Percentiles rank a stretch among this genome's conserved stretches.
phyloP scores from a whole-genome alignment of 1,140 invertebrate genomes.

The Muscidifurax raptorellus region DNA sequence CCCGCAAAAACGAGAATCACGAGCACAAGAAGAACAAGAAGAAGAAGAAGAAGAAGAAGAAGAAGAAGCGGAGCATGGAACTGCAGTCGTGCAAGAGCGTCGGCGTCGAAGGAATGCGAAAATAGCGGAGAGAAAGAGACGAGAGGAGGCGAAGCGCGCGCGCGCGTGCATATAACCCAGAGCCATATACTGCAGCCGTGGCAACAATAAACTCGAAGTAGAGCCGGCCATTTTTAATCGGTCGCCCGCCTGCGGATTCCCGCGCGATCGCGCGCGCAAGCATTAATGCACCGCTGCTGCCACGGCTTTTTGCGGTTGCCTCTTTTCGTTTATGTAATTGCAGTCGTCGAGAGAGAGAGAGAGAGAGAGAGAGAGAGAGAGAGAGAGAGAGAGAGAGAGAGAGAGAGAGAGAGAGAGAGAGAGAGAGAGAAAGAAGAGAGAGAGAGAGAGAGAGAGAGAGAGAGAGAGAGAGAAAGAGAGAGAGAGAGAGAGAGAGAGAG shows the following conservation, averaged over 20 bases:
- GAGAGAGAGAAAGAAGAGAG: no score
- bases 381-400: no score
- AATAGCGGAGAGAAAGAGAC: constrained; percentile 9
- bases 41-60: neutral
- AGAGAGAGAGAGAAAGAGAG: no score
- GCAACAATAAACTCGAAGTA: neutral
- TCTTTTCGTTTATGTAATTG: constrained; percentile 30
- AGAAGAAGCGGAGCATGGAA: neutral
- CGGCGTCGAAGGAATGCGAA: constrained; percentile 34
- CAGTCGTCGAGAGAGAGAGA: neutral
- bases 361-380: no score
- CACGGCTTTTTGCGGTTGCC: neutral
- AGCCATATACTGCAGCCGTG: neutral
- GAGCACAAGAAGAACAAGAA: neutral
- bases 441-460: no score
- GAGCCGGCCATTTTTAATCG: constrained; percentile 32
- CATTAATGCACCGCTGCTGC: neutral
- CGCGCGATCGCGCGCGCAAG: constrained; percentile 18
- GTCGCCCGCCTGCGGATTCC: constrained; percentile 7
- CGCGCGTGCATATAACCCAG: neutral
- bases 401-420: no score
- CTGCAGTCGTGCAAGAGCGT: neutral
- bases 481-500: no score
- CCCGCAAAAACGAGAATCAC: neutral
- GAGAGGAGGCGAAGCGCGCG: constrained; percentile 2